A percentile compares a stretch with the other conserved stretches of the same genome.
These are phyloP conservation scores for Bos javanicus DNA, from an alignment of 2,113 vertebrate genomes.

Conservation along the genomic window DNA sequence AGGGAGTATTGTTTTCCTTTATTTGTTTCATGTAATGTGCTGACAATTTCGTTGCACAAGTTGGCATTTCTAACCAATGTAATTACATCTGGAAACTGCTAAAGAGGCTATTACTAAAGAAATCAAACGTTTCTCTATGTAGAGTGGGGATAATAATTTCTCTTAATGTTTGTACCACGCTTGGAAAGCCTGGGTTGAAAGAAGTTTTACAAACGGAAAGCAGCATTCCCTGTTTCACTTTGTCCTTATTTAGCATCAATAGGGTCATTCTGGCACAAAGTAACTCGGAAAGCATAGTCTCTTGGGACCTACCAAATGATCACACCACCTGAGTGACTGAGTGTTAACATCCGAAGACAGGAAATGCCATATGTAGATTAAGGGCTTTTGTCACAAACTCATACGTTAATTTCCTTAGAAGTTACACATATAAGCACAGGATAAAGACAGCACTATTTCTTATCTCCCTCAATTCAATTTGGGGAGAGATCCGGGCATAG, in stretches of 20 bases:
- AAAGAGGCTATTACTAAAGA: slow-evolving; percentile 58
- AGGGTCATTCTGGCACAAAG: not conserved
- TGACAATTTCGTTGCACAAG: slow-evolving; percentile 53
- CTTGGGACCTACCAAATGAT: not conserved
- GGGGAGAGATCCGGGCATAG: not conserved
- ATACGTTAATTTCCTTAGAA: not conserved
- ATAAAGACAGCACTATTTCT: not conserved
- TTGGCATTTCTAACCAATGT: slow-evolving; percentile 61
- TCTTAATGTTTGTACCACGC: not conserved
- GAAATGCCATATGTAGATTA: slow-evolving; percentile 43
- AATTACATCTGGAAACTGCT: slow-evolving; percentile 61
- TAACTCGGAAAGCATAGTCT: not conserved
- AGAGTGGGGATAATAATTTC: slow-evolving; percentile 47
- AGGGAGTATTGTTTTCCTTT: slow-evolving; percentile 10
- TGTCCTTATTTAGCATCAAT: not conserved
- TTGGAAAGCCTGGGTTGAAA: not conserved
- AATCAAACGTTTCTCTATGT: slow-evolving; percentile 58
- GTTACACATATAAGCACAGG: not conserved
- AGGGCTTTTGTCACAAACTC: not conserved
- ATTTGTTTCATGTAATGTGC: slow-evolving; percentile 46
- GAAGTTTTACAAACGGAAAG: not conserved
- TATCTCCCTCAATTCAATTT: not conserved
- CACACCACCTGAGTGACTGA: not conserved
- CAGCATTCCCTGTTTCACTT: not conserved
- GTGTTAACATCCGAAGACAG: not conserved